These are phyloP conservation scores for Biston betularia DNA, from an alignment of 2,888 invertebrate genomes.

Conservation along the genomic window DNA sequence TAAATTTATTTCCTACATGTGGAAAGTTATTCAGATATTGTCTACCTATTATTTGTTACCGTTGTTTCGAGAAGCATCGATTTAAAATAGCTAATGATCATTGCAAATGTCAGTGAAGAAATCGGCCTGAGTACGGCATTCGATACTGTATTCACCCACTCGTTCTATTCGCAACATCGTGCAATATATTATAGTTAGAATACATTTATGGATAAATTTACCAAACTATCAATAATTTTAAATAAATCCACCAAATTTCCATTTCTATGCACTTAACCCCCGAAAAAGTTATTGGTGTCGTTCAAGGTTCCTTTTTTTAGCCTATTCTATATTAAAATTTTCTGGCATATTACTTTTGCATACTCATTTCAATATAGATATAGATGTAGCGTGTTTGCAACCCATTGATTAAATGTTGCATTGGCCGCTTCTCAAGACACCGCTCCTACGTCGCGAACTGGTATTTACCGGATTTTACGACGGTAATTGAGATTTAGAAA, in stretches of 20 bases:
- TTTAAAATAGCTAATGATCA: conserved; percentile 29
- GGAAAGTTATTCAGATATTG: not conserved
- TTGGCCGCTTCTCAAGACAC: conserved; percentile 16
- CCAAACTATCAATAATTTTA: not conserved
- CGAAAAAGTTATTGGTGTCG: not conserved
- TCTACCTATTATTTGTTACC: conserved; percentile 8
- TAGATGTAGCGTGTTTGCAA: conserved; percentile 4
- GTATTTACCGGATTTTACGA: conserved; percentile 39
- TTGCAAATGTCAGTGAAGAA: conserved; percentile 24
- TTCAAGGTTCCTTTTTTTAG: conserved; percentile 1
- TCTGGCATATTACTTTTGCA: not conserved
- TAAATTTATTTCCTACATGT: not conserved
- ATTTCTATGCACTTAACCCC: not conserved
- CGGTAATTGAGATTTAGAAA: conserved; percentile 32
- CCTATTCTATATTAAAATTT: not conserved
- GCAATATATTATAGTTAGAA: conserved; percentile 12
- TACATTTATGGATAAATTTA: not conserved
- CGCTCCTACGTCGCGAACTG: conserved; percentile 26
- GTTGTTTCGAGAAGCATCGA: conserved; percentile 21
- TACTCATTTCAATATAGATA: conserved; percentile 2
- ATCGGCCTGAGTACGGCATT: conserved; percentile 14
- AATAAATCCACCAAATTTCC: not conserved
- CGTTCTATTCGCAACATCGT: conserved; percentile 20
- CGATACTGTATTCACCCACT: conserved; percentile 23
- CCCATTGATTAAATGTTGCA: conserved; percentile 25